These are phyloP conservation scores for Heliornis fulica DNA, from an alignment of 2,113 vertebrate genomes.

Conservation along the genomic window DNA sequence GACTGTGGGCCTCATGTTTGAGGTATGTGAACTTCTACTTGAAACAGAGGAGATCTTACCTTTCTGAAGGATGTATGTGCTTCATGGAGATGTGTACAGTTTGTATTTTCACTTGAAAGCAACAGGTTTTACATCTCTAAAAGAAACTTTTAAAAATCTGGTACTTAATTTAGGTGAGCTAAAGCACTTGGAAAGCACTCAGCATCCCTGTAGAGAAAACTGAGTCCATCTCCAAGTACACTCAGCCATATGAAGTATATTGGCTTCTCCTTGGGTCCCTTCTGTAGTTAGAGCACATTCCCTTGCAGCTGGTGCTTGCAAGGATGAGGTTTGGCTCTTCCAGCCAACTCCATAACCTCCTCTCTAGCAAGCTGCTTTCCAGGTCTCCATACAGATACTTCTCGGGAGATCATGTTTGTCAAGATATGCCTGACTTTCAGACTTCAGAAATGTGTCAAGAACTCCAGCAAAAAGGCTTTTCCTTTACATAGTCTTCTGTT, in stretches of 20 bases:
- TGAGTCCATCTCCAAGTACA: neutral
- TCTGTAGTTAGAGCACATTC: neutral
- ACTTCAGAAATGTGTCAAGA: neutral
- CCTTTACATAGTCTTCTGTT: neutral
- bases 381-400: neutral
- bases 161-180: neutral
- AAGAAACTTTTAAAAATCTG: neutral
- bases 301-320: neutral
- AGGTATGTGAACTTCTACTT: neutral
- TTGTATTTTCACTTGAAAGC: neutral
- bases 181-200: neutral
- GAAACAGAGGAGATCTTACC: neutral
- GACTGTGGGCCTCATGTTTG: neutral
- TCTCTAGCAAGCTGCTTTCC: neutral
- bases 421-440: neutral
- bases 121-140: neutral
- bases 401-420: neutral
- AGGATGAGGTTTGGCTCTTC: neutral
- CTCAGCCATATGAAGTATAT: neutral
- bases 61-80: neutral
- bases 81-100: rapidly evolving
- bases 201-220: neutral
- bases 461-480: neutral
- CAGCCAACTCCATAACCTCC: neutral
- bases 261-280: neutral